Evolutionary conservation across 2,888 invertebrate genomes (phyloP).

Genomic region (Cheiracanthium punctorium): DNA sequence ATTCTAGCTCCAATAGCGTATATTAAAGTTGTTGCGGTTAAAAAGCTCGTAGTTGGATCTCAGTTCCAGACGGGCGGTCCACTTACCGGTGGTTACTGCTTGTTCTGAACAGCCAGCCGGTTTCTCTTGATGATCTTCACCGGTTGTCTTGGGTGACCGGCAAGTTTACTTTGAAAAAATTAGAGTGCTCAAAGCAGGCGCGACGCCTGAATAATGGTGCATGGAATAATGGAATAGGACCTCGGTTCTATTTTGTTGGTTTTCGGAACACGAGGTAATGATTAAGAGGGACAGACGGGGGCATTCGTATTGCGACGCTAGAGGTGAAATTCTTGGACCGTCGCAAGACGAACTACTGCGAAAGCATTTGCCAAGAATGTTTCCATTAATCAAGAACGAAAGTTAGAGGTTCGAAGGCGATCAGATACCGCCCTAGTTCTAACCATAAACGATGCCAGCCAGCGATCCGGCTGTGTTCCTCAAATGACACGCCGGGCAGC

Average conservation of each 20-base stretch:
- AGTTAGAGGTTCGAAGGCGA: constrained; percentile 83
- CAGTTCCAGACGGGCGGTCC: no score
- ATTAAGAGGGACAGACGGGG: constrained; percentile 73
- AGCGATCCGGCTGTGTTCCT: constrained; percentile 81
- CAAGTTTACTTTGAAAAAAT: constrained; percentile 37
- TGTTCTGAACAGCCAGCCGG: constrained; percentile 27
- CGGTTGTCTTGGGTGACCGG: constrained; percentile 39
- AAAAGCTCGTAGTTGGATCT: no score
- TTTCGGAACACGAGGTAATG: constrained; percentile 35
- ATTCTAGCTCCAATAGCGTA: no score
- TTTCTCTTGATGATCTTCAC: constrained; percentile 32
- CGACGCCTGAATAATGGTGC: no score
- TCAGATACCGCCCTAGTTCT: constrained; percentile 82
- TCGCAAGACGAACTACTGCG: constrained; percentile 81
- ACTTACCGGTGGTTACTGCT: no score
- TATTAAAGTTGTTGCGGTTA: no score
- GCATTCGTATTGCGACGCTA: constrained; percentile 82
- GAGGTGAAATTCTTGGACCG: constrained; percentile 82
- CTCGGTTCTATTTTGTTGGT: constrained; percentile 32
- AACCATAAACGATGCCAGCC: constrained; percentile 82
- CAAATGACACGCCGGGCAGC: no score
- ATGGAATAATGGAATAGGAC: no score
- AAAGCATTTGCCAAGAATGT: constrained; percentile 83
- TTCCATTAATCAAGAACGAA: constrained; percentile 83
- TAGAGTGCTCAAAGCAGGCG: constrained; percentile 37